These are phyloP conservation scores for Morpho helenor DNA, from an alignment of 2,888 invertebrate species.

Conservation along the genomic window DNA sequence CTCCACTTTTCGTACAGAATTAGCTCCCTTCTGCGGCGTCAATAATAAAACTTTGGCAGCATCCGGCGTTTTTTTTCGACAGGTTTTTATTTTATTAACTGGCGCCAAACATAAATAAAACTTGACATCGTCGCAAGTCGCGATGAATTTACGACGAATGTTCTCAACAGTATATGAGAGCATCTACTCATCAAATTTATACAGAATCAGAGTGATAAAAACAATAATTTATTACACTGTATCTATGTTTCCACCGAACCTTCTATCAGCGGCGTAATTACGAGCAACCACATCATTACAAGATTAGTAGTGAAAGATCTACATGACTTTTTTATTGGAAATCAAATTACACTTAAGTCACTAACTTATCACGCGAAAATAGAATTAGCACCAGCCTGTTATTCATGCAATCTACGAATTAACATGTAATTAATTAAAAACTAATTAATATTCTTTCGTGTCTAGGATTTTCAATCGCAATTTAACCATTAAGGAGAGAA, in stretches of 20 bases:
- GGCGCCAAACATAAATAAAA: constrained; percentile 72
- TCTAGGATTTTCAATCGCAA: constrained; percentile 40
- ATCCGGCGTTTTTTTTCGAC: constrained; percentile 37
- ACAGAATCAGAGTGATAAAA: not conserved
- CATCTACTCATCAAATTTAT: not conserved
- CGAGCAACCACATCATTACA: no score
- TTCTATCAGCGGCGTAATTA: no score
- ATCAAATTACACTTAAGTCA: no score
- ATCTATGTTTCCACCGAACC: no score
- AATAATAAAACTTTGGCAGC: constrained; percentile 53
- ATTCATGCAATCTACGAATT: no score
- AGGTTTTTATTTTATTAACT: constrained; percentile 45
- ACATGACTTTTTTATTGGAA: no score
- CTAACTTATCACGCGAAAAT: no score
- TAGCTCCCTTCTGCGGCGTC: constrained; percentile 17
- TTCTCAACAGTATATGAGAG: constrained; percentile 6
- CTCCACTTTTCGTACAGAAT: constrained; percentile 4
- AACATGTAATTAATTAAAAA: no score
- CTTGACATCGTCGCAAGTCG: constrained; percentile 41
- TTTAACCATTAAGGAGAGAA: constrained; percentile 47
- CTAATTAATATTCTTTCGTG: no score
- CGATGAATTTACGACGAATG: constrained; percentile 28
- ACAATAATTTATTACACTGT: not conserved
- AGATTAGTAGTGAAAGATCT: no score
- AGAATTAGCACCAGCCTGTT: no score